A percentile compares a stretch with the other conserved stretches of the same genome.
These are phyloP conservation scores for Trachythela sp. DNA, from an alignment of 64 coral and sea anemone genomes.

Conservation along the genomic window DNA sequence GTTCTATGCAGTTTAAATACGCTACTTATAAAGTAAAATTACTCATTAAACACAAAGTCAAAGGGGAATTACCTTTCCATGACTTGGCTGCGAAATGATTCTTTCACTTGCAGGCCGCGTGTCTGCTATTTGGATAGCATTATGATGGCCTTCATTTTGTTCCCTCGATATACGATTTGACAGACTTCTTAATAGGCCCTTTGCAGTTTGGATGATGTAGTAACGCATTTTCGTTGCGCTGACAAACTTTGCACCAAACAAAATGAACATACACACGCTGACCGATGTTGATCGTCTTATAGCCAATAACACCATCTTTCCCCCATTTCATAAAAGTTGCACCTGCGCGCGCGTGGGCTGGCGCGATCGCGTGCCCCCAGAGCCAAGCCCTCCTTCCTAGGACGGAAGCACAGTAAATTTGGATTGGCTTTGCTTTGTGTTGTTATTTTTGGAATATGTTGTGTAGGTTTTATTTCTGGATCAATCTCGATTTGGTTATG, in stretches of 20 bases:
- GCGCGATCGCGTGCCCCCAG: too few species aligned
- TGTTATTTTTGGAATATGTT: too few species aligned
- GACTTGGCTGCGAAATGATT: background rate
- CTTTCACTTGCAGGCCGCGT: slow-evolving; percentile 24
- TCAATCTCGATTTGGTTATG: too few species aligned
- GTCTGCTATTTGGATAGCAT: slow-evolving; percentile 10
- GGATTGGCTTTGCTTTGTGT: too few species aligned
- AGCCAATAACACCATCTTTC: background rate
- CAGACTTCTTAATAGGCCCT: too few species aligned
- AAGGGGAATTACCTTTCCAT: background rate
- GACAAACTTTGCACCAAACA: slow-evolving; percentile 32
- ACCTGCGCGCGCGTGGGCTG: too few species aligned
- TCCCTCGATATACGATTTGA: too few species aligned
- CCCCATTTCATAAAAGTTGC: slow-evolving; percentile 1
- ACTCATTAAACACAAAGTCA: too few species aligned
- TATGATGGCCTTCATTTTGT: slow-evolving; percentile 38
- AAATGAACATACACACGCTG: slow-evolving; percentile 30
- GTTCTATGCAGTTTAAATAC: background rate
- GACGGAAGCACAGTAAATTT: too few species aligned
- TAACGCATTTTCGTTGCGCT: slow-evolving; percentile 35
- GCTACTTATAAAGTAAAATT: background rate
- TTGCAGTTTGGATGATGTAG: too few species aligned
- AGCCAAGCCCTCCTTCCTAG: too few species aligned
- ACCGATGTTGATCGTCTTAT: slow-evolving; percentile 29
- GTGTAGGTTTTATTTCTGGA: too few species aligned